phyloP scores from a whole-genome alignment of 1,140 invertebrate species.

The Arctopsyche grandis region DNA sequence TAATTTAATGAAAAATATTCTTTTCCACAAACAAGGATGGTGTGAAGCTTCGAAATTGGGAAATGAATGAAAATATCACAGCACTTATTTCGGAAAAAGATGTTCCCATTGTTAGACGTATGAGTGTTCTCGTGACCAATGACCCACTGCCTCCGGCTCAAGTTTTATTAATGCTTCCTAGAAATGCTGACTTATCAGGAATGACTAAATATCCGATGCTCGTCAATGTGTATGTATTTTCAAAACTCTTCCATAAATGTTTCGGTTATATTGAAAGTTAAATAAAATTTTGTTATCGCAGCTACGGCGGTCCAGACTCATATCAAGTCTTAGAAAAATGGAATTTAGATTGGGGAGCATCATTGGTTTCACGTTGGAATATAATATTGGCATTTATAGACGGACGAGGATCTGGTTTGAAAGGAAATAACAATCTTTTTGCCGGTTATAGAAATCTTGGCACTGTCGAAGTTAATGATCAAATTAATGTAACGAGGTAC shows the following conservation, averaged over 20 bases:
- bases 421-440: conserved; percentile 85
- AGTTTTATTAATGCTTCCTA: conserved; percentile 78
- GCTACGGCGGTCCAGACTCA: conserved; percentile 88
- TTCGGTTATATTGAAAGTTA: not conserved
- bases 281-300: conserved; percentile 49
- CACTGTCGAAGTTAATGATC: conserved; percentile 88
- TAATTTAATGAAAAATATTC: not conserved
- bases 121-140: conserved; percentile 69
- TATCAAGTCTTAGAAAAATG: conserved; percentile 74
- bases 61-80: conserved; percentile 68
- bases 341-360: conserved; percentile 67
- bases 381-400: conserved; percentile 91
- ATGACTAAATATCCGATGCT: conserved; percentile 83
- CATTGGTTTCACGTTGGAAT: conserved; percentile 82
- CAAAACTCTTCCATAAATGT: not conserved
- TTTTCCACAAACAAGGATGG: conserved; percentile 58
- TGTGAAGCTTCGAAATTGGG: conserved; percentile 66
- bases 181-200: conserved; percentile 73
- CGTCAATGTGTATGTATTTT: conserved; percentile 77
- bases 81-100: conserved; percentile 66
- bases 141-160: conserved; percentile 70
- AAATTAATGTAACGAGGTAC: conserved; percentile 70
- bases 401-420: conserved; percentile 86
- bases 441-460: conserved; percentile 85
- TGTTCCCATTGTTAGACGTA: conserved; percentile 69